Percentiles rank a stretch among this genome's conserved stretches.
Evolutionary conservation across 2,113 vertebrate genomes (phyloP).

Genomic region (Neotoma lepida): DNA sequence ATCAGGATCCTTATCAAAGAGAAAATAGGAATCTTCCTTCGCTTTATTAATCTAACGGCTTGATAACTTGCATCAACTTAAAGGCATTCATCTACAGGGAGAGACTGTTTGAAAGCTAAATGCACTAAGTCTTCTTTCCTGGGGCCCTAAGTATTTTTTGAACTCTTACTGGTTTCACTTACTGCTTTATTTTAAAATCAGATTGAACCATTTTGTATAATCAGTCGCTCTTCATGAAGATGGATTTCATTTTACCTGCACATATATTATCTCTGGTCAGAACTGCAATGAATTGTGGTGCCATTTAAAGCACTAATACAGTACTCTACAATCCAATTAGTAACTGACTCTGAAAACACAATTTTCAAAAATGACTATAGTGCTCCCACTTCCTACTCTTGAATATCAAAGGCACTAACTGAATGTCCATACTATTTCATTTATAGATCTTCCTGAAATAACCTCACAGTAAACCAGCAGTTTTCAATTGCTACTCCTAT

Average conservation of each 20-base stretch:
- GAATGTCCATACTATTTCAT: conserved; percentile 69
- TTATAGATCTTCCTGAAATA: conserved; percentile 70
- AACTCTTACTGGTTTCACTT: conserved; percentile 74
- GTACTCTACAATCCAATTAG: conserved; percentile 67
- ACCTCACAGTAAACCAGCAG: conserved; percentile 58
- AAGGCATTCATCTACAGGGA: conserved; percentile 64
- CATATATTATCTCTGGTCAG: conserved; percentile 53
- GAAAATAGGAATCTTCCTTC: conserved; percentile 42
- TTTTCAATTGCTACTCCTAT: conserved; percentile 54
- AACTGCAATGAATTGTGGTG: conserved; percentile 54
- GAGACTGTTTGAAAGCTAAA: conserved; percentile 68
- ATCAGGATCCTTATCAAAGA: conserved; percentile 25
- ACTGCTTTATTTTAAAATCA: conserved; percentile 76
- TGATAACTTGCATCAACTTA: conserved; percentile 54
- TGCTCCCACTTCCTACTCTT: conserved; percentile 60
- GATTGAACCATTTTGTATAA: conserved; percentile 73
- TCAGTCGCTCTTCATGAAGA: conserved; percentile 68
- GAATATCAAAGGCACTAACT: conserved; percentile 67
- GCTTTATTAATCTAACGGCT: conserved; percentile 64
- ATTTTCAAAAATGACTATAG: conserved; percentile 70
- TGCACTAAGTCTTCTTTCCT: conserved; percentile 71
- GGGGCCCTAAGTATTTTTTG: conserved; percentile 62
- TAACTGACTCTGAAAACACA: conserved; percentile 71
- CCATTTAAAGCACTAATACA: conserved; percentile 63
- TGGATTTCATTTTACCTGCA: conserved; percentile 60